Percentiles rank a stretch among this genome's conserved stretches.
Evolutionary conservation across 1,140 invertebrate genomes (phyloP).

Genomic region (Sitobion miscanthi): DNA sequence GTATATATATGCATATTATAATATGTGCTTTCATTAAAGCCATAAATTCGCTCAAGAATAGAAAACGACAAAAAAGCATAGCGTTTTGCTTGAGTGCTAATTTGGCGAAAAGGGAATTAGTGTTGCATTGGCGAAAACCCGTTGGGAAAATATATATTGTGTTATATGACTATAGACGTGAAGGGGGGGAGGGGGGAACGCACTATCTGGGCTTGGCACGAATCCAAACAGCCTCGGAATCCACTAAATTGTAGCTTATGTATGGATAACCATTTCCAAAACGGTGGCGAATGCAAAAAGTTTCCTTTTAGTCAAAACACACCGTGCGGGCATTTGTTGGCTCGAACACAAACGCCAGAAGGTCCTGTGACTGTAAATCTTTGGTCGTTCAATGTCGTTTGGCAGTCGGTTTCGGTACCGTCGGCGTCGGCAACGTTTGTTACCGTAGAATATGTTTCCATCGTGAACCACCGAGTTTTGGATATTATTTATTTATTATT

Average conservation of each 20-base stretch:
- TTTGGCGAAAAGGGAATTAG: constrained; percentile 53
- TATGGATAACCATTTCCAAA: constrained; percentile 45
- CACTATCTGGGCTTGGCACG: constrained; percentile 31
- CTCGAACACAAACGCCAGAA: constrained; percentile 50
- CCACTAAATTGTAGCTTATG: constrained; percentile 55
- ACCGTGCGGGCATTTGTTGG: constrained; percentile 39
- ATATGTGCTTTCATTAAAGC: constrained; percentile 20
- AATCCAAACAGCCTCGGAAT: constrained; percentile 30
- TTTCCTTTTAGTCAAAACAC: constrained; percentile 55
- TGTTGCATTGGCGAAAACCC: constrained; percentile 42
- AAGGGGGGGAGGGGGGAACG: not conserved
- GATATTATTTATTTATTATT: not conserved
- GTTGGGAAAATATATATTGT: constrained; percentile 41
- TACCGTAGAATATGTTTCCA: not conserved
- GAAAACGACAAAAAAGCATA: constrained; percentile 29
- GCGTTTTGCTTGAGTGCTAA: constrained; percentile 40
- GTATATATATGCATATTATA: not conserved
- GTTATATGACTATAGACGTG: not conserved
- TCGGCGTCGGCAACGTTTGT: not conserved
- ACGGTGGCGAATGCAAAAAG: constrained; percentile 52
- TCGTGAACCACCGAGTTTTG: not conserved
- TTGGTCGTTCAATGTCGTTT: constrained; percentile 47
- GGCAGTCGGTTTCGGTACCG: constrained; percentile 1
- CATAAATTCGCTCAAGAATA: constrained; percentile 37
- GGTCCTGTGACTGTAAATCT: constrained; percentile 41